Conservation (phyloP, 2,113 vertebrate species). For the Poecile atricapillus region DNA sequence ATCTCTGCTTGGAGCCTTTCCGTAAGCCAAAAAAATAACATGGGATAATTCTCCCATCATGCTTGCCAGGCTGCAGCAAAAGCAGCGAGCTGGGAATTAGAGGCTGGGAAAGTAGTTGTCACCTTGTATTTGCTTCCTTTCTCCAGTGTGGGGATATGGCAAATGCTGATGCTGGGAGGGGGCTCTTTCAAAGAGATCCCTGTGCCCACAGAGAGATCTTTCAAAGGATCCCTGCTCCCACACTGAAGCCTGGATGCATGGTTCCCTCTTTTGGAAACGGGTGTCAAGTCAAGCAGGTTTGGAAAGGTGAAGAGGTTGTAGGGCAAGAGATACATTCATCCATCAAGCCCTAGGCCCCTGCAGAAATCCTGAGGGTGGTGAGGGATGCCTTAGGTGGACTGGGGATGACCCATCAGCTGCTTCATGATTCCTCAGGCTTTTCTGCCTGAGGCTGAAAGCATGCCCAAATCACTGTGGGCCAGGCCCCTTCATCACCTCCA, state of each 20-base stretch:
- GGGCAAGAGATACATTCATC: background rate
- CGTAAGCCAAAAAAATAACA: background rate
- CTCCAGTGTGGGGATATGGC: fast-evolving
- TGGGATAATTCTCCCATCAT: background rate
- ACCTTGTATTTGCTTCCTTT: background rate
- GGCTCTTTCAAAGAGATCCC: background rate
- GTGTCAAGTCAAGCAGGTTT: background rate
- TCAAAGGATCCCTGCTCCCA: background rate
- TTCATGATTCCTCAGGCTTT: background rate
- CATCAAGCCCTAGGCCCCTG: background rate
- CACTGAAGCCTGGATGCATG: background rate
- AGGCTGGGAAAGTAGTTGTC: background rate
- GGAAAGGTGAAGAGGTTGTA: background rate
- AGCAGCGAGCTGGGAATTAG: background rate
- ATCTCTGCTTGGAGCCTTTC: background rate
- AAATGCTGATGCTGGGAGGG: background rate
- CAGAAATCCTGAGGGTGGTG: background rate
- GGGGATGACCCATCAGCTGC: fast-evolving
- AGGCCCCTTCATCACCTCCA: background rate
- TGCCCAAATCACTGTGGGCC: background rate
- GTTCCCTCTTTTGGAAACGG: background rate
- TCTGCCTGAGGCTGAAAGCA: background rate
- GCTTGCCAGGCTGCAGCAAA: background rate
- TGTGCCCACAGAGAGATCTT: background rate
- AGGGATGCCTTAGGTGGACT: background rate